A percentile compares a stretch with the other conserved stretches of the same genome.
phyloP scores from a whole-genome alignment of 2,888 invertebrate genomes.

The Amiota minor region DNA sequence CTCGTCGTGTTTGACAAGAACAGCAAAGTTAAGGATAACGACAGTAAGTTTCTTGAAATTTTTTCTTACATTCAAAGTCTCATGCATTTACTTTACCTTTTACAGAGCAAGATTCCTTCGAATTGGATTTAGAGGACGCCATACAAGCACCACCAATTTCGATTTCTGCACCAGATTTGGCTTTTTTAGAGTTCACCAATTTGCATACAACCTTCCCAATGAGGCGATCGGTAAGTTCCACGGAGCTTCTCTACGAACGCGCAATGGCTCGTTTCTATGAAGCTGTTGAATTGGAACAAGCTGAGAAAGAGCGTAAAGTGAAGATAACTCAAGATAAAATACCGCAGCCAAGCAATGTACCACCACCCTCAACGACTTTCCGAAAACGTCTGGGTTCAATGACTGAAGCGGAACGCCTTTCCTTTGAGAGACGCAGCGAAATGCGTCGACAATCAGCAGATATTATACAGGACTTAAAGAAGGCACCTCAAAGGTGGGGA shows the following conservation, averaged over 20 bases:
- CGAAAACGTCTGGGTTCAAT: slow-evolving; percentile 76
- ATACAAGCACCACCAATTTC: slow-evolving; percentile 86
- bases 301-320: slow-evolving; percentile 74
- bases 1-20: slow-evolving; percentile 80
- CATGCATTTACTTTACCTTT: slow-evolving; percentile 19
- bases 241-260: slow-evolving; percentile 86
- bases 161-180: slow-evolving; percentile 86
- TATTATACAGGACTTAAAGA: slow-evolving; percentile 59
- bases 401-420: slow-evolving; percentile 73
- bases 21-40: slow-evolving; percentile 74
- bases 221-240: slow-evolving; percentile 85
- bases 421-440: slow-evolving; percentile 74
- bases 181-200: slow-evolving; percentile 77
- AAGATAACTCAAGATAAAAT: slow-evolving; percentile 60
- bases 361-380: slow-evolving; percentile 54
- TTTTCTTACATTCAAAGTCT: background rate
- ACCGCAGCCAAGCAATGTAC: slow-evolving; percentile 46
- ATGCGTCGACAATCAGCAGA: slow-evolving; percentile 75
- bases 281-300: slow-evolving; percentile 84
- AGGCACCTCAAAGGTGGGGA: slow-evolving; percentile 63
- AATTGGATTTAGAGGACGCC: slow-evolving; percentile 80
- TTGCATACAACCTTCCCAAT: slow-evolving; percentile 75
- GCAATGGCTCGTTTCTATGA: slow-evolving; percentile 88
- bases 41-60: slow-evolving; percentile 71
- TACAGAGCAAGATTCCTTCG: slow-evolving; percentile 76